phyloP scores from a whole-genome alignment of 2,888 invertebrate species.

The Margaritifera margaritifera region DNA sequence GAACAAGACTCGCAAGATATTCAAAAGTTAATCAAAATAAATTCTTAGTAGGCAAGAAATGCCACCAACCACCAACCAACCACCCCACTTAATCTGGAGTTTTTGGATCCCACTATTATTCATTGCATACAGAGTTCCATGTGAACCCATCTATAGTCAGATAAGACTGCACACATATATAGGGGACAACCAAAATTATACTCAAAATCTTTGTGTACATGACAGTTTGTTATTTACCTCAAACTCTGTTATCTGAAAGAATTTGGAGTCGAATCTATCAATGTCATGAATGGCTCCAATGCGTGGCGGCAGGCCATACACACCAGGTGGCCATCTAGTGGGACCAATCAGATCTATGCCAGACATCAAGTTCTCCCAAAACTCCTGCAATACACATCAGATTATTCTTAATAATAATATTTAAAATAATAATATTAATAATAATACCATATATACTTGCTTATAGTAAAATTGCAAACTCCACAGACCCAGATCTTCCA shows the following conservation, averaged over 20 bases:
- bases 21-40: no score
- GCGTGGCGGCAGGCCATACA: slow-evolving; percentile 70
- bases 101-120: background rate
- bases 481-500: no score
- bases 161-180: no score
- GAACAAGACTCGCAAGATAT: no score
- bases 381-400: slow-evolving; percentile 81
- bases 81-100: background rate
- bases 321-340: slow-evolving; percentile 58
- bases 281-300: slow-evolving; percentile 70
- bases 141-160: background rate
- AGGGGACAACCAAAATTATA: background rate
- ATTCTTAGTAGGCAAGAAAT: no score
- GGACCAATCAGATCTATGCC: slow-evolving; percentile 86
- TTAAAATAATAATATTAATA: no score
- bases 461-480: no score
- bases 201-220: background rate
- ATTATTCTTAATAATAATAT: no score
- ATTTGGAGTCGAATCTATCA: slow-evolving; percentile 71
- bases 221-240: slow-evolving; percentile 29
- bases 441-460: no score
- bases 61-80: no score
- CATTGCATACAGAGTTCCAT: background rate
- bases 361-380: slow-evolving; percentile 89
- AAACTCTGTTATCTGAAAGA: slow-evolving; percentile 63